Percentiles rank a stretch among this genome's conserved stretches.
phyloP scores from a whole-genome alignment of 2,888 invertebrate species.

The Scaptodrosophila latifasciaeformis region DNA sequence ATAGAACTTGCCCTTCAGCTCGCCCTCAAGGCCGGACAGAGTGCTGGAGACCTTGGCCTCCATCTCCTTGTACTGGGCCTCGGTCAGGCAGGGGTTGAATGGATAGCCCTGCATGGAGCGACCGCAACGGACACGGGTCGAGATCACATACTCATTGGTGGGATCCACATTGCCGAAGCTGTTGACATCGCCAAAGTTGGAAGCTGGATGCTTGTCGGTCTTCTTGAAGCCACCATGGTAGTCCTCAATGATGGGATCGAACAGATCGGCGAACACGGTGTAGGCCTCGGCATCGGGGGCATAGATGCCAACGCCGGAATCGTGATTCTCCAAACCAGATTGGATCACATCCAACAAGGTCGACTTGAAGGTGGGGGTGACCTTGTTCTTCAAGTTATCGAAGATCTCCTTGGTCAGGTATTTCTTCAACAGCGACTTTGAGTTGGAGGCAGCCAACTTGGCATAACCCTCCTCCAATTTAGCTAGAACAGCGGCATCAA shows the following conservation, averaged over 20 bases:
- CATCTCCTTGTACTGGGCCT: conserved; percentile 98
- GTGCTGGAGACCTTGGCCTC: conserved; percentile 90
- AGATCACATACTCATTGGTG: conserved; percentile 91
- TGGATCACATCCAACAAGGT: conserved; percentile 95
- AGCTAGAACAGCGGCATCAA: conserved; percentile 92
- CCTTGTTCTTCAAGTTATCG: conserved; percentile 93
- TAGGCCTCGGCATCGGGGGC: conserved; percentile 98
- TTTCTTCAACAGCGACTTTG: conserved; percentile 97
- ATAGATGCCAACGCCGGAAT: conserved; percentile 97
- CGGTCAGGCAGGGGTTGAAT: conserved; percentile 97
- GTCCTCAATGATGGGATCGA: conserved; percentile 98
- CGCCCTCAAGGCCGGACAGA: conserved; percentile 87
- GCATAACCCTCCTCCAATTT: conserved; percentile 93
- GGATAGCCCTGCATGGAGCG: conserved; percentile 96
- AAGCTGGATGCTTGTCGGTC: conserved; percentile 93
- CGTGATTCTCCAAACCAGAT: conserved; percentile 97
- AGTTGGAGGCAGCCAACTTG: conserved; percentile 91
- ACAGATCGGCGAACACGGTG: conserved; percentile 91
- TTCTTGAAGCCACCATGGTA: conserved; percentile 97
- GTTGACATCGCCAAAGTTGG: conserved; percentile 95
- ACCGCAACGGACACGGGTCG: conserved; percentile 97
- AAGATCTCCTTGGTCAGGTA: conserved; percentile 93
- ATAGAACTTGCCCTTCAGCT: conserved; percentile 96
- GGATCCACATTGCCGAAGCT: conserved; percentile 95
- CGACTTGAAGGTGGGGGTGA: conserved; percentile 92